A percentile compares a stretch with the other conserved stretches of the same genome.
These are phyloP conservation scores for Carapus acus DNA, from an alignment of 2,797 vertebrate genomes.

Conservation along the genomic window DNA sequence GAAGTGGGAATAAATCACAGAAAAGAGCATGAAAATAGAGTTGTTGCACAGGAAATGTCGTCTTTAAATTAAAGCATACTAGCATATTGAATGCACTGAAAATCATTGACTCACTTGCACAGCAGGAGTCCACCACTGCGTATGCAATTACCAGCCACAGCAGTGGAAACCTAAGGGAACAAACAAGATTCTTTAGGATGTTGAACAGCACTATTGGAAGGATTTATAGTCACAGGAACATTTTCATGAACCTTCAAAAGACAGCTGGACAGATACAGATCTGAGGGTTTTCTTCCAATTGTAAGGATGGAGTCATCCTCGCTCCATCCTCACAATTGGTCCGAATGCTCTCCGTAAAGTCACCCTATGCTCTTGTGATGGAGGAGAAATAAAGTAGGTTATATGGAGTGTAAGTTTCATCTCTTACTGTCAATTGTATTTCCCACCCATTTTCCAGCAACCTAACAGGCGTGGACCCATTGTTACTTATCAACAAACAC, in stretches of 20 bases:
- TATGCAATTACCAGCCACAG: slow-evolving; percentile 59
- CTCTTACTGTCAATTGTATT: slow-evolving; percentile 12
- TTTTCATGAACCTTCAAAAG: no score
- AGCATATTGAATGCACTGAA: no score
- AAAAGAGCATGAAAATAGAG: not conserved
- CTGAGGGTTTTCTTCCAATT: no score
- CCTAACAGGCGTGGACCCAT: slow-evolving; percentile 29
- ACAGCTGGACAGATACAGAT: no score
- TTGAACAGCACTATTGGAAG: no score
- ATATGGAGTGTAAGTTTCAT: slow-evolving; percentile 21
- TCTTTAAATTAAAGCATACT: no score
- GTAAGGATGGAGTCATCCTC: no score
- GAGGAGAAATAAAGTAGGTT: slow-evolving; percentile 12
- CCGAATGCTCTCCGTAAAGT: not conserved
- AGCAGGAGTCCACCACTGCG: slow-evolving; percentile 42
- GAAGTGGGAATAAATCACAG: slow-evolving; percentile 5
- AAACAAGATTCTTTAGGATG: slow-evolving; percentile 15
- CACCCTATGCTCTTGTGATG: slow-evolving; percentile 9
- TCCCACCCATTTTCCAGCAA: slow-evolving; percentile 29
- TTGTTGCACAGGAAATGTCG: no score
- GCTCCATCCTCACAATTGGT: no score
- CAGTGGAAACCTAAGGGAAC: slow-evolving; percentile 54
- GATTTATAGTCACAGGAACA: no score
- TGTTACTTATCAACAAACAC: slow-evolving; percentile 12
- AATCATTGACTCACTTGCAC: slow-evolving; percentile 56